These are phyloP conservation scores for Gymnothorax reevesii DNA, from an alignment of 2,797 vertebrate genomes.

Conservation along the genomic window DNA sequence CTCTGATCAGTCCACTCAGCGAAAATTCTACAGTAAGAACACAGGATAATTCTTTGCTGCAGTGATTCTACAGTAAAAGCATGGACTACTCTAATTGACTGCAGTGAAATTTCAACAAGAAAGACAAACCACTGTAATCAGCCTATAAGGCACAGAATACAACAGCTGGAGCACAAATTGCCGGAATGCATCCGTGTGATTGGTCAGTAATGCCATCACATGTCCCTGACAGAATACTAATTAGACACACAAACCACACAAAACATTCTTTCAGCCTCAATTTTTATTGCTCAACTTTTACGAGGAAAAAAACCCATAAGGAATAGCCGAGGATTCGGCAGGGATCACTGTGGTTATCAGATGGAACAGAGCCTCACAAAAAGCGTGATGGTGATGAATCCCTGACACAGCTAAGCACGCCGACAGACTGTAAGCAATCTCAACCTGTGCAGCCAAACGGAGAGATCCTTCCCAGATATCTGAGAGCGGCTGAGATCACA, in stretches of 20 bases:
- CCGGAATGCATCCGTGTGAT: conserved; percentile 49
- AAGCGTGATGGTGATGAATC: not conserved
- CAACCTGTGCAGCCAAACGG: not conserved
- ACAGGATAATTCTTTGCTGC: not conserved
- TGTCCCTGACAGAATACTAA: conserved; percentile 67
- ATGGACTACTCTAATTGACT: not conserved
- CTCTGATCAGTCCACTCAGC: not conserved
- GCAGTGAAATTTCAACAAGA: too few species aligned
- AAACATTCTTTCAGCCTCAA: conserved; percentile 38
- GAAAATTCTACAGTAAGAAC: not conserved
- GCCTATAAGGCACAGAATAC: not conserved
- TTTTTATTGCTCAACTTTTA: conserved; percentile 48
- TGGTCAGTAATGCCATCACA: conserved; percentile 71
- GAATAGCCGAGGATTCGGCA: conserved; percentile 40
- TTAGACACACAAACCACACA: conserved; percentile 63
- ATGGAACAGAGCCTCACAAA: conserved; percentile 24
- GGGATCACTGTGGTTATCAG: conserved; percentile 36
- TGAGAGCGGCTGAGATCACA: not conserved
- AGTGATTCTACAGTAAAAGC: not conserved
- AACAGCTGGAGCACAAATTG: conserved; percentile 2
- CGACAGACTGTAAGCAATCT: not conserved
- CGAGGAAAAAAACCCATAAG: conserved; percentile 44
- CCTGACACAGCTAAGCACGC: not conserved
- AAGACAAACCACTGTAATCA: not conserved
- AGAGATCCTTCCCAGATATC: not conserved